Conservation (phyloP, 2,888 invertebrate genomes). For the Xestia xanthographa region DNA sequence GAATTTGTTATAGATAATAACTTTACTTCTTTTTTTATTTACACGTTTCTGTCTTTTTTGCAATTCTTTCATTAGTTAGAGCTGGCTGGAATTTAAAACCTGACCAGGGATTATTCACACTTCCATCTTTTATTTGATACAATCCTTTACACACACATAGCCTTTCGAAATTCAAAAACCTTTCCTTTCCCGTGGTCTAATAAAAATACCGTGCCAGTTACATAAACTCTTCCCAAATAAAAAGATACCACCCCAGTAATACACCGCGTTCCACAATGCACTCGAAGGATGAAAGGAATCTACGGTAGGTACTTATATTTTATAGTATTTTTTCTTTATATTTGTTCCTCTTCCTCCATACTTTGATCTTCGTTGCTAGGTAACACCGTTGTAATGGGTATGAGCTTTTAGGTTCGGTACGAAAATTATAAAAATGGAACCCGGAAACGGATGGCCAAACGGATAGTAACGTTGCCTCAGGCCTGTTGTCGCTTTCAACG, state of each 20-base stretch:
- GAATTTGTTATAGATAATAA: no score
- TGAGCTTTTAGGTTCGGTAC: neutral
- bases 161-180: neutral
- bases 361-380: constrained; percentile 39
- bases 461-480: no score
- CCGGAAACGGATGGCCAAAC: no score
- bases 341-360: constrained; percentile 2
- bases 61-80: no score
- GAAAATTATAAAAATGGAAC: neutral
- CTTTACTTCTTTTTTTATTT: no score
- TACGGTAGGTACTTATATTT: constrained; percentile 15
- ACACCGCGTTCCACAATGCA: constrained; percentile 28
- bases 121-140: no score
- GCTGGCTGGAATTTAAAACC: neutral
- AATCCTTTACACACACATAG: neutral
- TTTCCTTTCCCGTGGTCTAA: neutral
- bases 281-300: constrained; percentile 34
- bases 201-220: neutral
- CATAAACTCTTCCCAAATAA: constrained; percentile 4
- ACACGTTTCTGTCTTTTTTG: no score
- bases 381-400: constrained; percentile 32
- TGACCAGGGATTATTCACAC: no score
- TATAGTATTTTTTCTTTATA: constrained; percentile 8
- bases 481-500: neutral
- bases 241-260: neutral